Conservation (phyloP, 2,797 vertebrate genomes). For the Pterois miles region DNA sequence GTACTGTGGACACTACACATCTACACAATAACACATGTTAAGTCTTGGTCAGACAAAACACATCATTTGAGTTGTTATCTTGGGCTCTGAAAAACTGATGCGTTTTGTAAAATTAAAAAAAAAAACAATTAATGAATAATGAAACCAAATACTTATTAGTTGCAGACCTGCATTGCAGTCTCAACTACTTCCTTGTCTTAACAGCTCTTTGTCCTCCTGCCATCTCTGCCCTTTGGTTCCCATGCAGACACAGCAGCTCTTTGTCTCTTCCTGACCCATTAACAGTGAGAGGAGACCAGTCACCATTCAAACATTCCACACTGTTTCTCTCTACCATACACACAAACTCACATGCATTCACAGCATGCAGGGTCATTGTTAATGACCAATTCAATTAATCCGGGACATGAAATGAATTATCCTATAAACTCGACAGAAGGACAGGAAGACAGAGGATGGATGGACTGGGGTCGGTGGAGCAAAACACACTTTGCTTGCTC, state of each 20-base stretch:
- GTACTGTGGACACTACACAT: background rate
- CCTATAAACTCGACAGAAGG: background rate
- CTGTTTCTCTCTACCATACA: constrained; percentile 3
- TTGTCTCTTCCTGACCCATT: constrained; percentile 69
- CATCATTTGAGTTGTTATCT: background rate
- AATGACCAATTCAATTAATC: constrained; percentile 43
- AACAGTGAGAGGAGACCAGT: constrained; percentile 59
- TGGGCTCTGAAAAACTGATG: background rate
- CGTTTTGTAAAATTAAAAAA: background rate
- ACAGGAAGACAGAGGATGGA: background rate
- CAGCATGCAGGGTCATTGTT: background rate
- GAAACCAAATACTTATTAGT: background rate
- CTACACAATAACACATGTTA: background rate
- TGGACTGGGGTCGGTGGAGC: background rate
- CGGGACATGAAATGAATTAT: constrained; percentile 2
- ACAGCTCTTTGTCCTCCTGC: constrained; percentile 49
- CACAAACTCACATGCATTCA: background rate
- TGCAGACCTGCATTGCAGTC: background rate
- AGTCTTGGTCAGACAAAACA: background rate
- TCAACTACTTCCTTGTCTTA: constrained; percentile 23
- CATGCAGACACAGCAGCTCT: constrained; percentile 72
- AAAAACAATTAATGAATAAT: background rate
- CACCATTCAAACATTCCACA: constrained; percentile 51
- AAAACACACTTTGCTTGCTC: constrained; percentile 51
- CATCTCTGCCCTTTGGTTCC: constrained; percentile 54